Evolutionary conservation across 2,888 invertebrate species (phyloP).

Genomic region (Phengaris arion): DNA sequence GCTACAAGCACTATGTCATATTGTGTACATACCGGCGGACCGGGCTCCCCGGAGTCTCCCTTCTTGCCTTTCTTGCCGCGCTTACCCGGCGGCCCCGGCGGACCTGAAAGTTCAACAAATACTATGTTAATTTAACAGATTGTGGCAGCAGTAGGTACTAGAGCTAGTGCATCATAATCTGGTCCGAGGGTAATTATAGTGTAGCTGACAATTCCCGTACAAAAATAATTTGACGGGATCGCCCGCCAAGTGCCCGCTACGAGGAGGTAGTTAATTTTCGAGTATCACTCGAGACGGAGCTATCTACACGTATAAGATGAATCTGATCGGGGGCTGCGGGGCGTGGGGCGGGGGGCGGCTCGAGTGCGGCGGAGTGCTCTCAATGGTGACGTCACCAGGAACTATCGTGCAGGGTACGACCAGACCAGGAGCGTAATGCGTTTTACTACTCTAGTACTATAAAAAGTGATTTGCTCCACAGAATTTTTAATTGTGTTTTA

Average conservation of each 20-base stretch:
- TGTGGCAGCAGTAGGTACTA: neutral
- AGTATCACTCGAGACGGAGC: neutral
- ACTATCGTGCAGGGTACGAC: neutral
- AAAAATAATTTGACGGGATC: neutral
- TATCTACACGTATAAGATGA: neutral
- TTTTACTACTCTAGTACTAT: neutral
- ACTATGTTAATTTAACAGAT: neutral
- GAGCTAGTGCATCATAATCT: neutral
- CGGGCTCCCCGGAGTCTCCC: constrained; percentile 90
- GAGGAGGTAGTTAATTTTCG: neutral
- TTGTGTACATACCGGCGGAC: constrained; percentile 85
- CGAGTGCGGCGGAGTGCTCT: neutral
- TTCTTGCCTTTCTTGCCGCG: constrained; percentile 94
- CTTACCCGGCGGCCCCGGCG: constrained; percentile 91
- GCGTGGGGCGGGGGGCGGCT: neutral
- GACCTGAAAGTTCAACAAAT: constrained; percentile 79
- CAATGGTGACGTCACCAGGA: neutral
- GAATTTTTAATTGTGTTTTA: neutral
- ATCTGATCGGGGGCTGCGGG: neutral
- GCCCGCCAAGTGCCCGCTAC: neutral
- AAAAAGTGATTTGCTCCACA: neutral
- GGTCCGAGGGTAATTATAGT: too few relatives aligned
- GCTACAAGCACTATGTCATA: neutral
- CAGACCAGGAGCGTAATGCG: neutral
- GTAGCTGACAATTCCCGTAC: neutral